A percentile compares a stretch with the other conserved stretches of the same genome.
Evolutionary conservation across 2,113 vertebrate species (phyloP).

Genomic region (Tautogolabrus adspersus): DNA sequence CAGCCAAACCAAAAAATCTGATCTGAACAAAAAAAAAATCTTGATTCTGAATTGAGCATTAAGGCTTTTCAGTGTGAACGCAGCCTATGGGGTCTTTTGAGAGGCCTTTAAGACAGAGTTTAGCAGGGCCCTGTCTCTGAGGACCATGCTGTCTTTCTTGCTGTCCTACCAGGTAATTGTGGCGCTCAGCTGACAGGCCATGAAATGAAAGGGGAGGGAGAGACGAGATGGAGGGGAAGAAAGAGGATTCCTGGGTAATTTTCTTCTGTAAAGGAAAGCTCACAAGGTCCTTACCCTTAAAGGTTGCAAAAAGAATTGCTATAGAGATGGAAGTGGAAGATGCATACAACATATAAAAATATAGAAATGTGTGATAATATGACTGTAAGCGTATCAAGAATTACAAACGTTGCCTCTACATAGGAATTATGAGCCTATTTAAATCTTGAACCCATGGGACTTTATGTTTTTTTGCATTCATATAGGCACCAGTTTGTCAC

Average conservation of each 20-base stretch:
- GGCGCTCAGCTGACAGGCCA: conserved; percentile 41
- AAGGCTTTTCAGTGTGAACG: too few species aligned
- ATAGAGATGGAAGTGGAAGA: neutral
- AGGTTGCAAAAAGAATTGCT: conserved; percentile 6
- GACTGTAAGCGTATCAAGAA: neutral
- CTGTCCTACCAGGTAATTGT: conserved; percentile 65
- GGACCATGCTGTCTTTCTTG: conserved; percentile 30
- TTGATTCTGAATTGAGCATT: too few species aligned
- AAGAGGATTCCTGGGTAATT: conserved; percentile 45
- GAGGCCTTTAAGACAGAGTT: conserved; percentile 33
- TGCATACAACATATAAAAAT: neutral
- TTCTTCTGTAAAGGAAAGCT: conserved; percentile 39
- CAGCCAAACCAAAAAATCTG: too few species aligned
- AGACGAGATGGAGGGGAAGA: conserved; percentile 18
- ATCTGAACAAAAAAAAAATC: too few species aligned
- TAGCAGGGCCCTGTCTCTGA: conserved; percentile 38
- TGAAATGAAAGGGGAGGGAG: conserved; percentile 47
- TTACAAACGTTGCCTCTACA: neutral
- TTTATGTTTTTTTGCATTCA: conserved; percentile 2
- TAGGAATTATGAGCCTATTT: neutral
- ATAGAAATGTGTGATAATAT: neutral
- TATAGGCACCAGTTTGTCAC: neutral
- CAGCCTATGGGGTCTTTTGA: conserved; percentile 29
- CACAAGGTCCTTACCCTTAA: conserved; percentile 13
- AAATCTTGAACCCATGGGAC: neutral